Base-by-base conservation (phyloP, 2,888 invertebrate species). In the Nomada fucata region DNA sequence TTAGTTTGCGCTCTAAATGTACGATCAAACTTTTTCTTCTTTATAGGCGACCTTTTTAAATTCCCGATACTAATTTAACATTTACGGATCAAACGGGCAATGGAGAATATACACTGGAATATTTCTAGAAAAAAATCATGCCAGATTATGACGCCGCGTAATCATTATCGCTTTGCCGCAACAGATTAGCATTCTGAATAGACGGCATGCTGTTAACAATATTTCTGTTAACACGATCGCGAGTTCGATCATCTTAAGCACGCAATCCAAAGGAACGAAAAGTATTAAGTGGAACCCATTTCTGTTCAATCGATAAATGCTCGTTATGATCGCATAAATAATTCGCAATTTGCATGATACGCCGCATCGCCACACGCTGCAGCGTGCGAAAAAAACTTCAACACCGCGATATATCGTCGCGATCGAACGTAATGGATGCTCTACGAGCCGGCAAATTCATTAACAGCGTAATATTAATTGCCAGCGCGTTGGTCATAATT, bases 401-500 rank as follows among this genome's bases (percentile, higher is more conserved):
- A 36, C 61, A 15, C 20, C 23, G 36, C 74, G 57, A 82, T 64
- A 74, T 82, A 82, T 78, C 70, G 67, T 70, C 11, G 23, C 55
- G 36, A 57, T 59, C 65, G 44, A 47, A 36, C 47, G 44, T 36
- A 55, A 71, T 76, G 61, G 23, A 79, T 76, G 53, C 69, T 68
- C 68, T 29, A 68, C 42, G 71, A 53, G 13, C 60, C 57, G 23
- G 60, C 52, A 61, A 78, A 74, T 61, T 67, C 65, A 70, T 70
- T 74, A 81, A 47, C 69, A 26, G 55, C 29, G 65, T 60, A 55
- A 77, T 70, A 81, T 73, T 81, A 81, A 81, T 77, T 53, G 73
- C 63, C 53, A 10, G 23, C 69, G 59, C 29, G 70, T 75, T 65
- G 60, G 59, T 78, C 67, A 69, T 81, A 70, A 81, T 78, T 74